Conservation (phyloP, 2,888 invertebrate species). For the Eugnorisma glareosa region DNA sequence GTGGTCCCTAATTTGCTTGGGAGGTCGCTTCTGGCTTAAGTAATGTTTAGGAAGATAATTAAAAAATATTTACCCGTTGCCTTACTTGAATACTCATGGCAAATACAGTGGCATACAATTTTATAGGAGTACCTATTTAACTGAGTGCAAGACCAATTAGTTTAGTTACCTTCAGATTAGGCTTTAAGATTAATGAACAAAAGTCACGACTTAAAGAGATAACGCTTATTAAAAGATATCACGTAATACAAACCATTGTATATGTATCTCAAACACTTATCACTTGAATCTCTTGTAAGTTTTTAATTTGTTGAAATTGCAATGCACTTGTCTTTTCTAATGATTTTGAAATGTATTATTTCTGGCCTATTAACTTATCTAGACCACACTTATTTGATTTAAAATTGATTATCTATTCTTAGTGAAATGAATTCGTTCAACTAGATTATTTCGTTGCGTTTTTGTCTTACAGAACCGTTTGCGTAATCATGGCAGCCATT, state of each 20-base stretch:
- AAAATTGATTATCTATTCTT: conserved; percentile 41
- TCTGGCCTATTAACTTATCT: conserved; percentile 20
- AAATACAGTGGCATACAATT: not conserved
- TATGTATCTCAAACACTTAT: not conserved
- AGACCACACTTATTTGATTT: conserved; percentile 33
- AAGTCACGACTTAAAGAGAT: not conserved
- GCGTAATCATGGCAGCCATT: conserved; percentile 72
- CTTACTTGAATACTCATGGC: not conserved
- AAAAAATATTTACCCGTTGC: not conserved
- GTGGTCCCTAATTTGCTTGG: conserved; percentile 2
- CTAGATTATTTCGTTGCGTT: conserved; percentile 70
- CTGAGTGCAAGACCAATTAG: not conserved
- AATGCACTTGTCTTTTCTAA: conserved; percentile 1
- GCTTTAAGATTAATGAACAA: not conserved
- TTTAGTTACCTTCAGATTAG: not conserved
- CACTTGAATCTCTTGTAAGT: not conserved
- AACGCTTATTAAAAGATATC: not conserved
- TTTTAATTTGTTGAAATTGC: not conserved
- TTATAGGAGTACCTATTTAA: not conserved
- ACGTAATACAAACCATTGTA: not conserved
- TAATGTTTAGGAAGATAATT: not conserved
- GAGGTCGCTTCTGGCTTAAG: not conserved
- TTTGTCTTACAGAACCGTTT: conserved; percentile 71
- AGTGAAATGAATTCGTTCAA: conserved; percentile 75
- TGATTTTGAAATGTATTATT: conserved; percentile 13